phyloP scores from a whole-genome alignment of 1,140 invertebrate genomes.

The Eupeodes corollae region DNA sequence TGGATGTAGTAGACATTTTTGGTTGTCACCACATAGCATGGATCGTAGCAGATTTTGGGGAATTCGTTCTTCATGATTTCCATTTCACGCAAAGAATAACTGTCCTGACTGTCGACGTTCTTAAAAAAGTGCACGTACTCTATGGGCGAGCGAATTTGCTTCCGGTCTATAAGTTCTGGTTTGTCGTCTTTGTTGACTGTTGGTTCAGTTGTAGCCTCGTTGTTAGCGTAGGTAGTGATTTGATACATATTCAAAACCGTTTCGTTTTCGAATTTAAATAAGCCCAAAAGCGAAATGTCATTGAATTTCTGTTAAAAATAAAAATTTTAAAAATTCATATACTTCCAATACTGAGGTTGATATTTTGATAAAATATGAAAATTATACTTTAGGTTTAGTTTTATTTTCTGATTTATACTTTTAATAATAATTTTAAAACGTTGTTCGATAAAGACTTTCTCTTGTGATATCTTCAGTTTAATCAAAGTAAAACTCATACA shows the following conservation, averaged over 20 bases:
- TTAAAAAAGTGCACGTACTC: slow-evolving; percentile 33
- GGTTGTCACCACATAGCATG: slow-evolving; percentile 61
- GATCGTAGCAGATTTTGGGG: slow-evolving; percentile 42
- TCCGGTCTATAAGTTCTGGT: slow-evolving; percentile 41
- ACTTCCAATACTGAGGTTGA: too few species aligned
- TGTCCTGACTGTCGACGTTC: slow-evolving; percentile 18
- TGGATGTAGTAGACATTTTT: slow-evolving; percentile 54
- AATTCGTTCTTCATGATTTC: slow-evolving; percentile 34
- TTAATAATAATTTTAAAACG: too few species aligned
- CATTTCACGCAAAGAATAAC: slow-evolving; percentile 28
- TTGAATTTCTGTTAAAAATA: slow-evolving; percentile 41
- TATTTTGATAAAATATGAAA: too few species aligned
- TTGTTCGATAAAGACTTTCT: too few species aligned
- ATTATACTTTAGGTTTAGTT: too few species aligned
- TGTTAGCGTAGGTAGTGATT: slow-evolving; percentile 25
- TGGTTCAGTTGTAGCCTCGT: slow-evolving; percentile 9
- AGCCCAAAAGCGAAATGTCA: slow-evolving; percentile 40
- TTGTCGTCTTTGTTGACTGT: slow-evolving; percentile 37
- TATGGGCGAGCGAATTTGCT: slow-evolving; percentile 32
- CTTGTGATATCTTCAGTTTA: too few species aligned
- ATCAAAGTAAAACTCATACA: too few species aligned
- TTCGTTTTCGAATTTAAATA: slow-evolving; percentile 43
- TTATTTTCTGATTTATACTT: too few species aligned
- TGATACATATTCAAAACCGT: slow-evolving; percentile 32
- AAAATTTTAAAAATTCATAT: background rate